Evolutionary conservation across 2,113 vertebrate genomes (phyloP).

Genomic region (Cololabis saira): DNA sequence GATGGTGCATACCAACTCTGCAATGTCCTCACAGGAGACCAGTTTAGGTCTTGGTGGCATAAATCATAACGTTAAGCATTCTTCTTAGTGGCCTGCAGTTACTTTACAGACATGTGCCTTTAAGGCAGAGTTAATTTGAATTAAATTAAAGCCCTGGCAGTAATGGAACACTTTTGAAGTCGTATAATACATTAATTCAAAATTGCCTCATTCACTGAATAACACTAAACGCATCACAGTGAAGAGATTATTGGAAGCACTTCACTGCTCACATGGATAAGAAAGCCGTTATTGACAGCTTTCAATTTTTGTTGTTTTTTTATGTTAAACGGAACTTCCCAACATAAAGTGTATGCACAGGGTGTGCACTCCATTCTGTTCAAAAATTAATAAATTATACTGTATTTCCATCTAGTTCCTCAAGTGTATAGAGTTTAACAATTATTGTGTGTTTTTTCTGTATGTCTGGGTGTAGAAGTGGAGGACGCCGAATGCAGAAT

Average conservation of each 20-base stretch:
- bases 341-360: not conserved
- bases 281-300: constrained; percentile 39
- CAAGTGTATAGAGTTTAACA: not conserved
- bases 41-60: constrained; percentile 16
- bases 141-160: not conserved
- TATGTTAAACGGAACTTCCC: constrained; percentile 14
- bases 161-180: constrained; percentile 23
- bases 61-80: constrained; percentile 5
- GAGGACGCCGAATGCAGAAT: too few relatives aligned
- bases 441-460: not conserved
- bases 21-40: constrained; percentile 20
- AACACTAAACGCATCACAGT: constrained; percentile 25
- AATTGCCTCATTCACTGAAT: constrained; percentile 20
- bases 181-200: constrained; percentile 10
- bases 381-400: not conserved
- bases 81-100: constrained; percentile 4
- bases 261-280: constrained; percentile 13
- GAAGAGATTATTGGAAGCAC: constrained; percentile 33
- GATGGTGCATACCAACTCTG: constrained; percentile 8
- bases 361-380: constrained; percentile 10
- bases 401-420: not conserved
- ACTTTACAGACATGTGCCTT: constrained; percentile 5
- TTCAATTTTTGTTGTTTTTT: constrained; percentile 21
- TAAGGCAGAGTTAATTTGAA: not conserved
- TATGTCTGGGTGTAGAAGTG: too few relatives aligned